Percentiles rank a stretch among this genome's conserved stretches.
Evolutionary conservation across 2,888 invertebrate species (phyloP).

Genomic region (Noctua janthe): DNA sequence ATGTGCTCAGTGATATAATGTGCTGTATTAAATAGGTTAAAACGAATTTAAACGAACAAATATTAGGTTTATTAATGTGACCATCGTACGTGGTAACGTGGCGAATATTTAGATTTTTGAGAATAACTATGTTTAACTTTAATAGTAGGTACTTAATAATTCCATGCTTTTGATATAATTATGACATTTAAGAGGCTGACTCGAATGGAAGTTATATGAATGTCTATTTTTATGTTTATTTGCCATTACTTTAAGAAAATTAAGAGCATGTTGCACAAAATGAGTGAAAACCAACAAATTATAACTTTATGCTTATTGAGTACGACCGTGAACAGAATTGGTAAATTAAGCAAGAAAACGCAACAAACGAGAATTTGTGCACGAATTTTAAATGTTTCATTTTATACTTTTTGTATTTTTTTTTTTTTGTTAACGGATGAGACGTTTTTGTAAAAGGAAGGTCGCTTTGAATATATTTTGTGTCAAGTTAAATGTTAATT

Average conservation of each 20-base stretch:
- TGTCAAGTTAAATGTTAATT: background rate
- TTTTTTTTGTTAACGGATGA: background rate
- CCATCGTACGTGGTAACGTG: background rate
- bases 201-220: background rate
- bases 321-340: conserved; percentile 58
- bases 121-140: conserved; percentile 1
- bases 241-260: background rate
- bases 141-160: background rate
- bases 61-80: background rate
- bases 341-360: conserved; percentile 53
- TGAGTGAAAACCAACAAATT: conserved; percentile 30
- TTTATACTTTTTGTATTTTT: background rate
- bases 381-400: conserved; percentile 25
- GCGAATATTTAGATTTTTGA: conserved; percentile 1
- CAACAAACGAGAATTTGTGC: conserved; percentile 14
- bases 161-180: background rate
- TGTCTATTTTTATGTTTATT: background rate
- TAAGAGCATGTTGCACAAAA: conserved; percentile 21
- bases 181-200: background rate
- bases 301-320: conserved; percentile 23
- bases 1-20: conserved; percentile 31
- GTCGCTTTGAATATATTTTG: conserved; percentile 4
- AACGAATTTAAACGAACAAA: conserved; percentile 1
- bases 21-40: conserved; percentile 3
- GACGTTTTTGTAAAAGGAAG: conserved; percentile 23